Conservation (phyloP, 2,888 invertebrate species). For the Rhyacophila evoluta region DNA sequence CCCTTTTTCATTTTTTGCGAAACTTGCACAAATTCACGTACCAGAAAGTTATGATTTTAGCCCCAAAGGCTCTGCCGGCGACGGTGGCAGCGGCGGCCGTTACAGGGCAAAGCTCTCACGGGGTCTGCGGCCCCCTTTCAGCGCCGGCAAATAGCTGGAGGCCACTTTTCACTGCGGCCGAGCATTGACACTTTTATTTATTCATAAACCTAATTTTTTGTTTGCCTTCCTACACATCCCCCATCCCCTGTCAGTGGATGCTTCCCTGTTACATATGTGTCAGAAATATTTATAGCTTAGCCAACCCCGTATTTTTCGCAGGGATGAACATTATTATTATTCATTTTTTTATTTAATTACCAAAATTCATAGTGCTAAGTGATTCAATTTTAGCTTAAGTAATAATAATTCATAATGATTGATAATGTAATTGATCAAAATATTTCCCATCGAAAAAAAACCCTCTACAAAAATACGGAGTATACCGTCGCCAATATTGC, state of each 20-base stretch:
- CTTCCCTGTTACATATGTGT: slow-evolving; percentile 40
- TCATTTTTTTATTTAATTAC: no score
- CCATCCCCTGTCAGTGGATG: slow-evolving; percentile 36
- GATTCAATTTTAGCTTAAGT: no score
- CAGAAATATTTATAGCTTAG: slow-evolving; percentile 44
- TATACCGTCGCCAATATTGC: no score
- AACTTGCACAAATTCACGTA: not conserved
- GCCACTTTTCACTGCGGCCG: slow-evolving; percentile 37
- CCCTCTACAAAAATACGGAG: no score
- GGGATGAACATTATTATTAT: slow-evolving; percentile 2
- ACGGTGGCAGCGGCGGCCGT: slow-evolving; percentile 36
- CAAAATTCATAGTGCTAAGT: no score
- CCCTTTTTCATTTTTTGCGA: not conserved
- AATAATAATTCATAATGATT: no score
- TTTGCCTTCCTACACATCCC: not conserved
- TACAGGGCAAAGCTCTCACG: slow-evolving; percentile 52
- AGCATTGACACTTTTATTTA: slow-evolving; percentile 51
- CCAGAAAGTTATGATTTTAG: slow-evolving; percentile 1
- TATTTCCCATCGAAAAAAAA: no score
- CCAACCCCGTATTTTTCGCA: not conserved
- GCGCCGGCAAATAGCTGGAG: slow-evolving; percentile 38
- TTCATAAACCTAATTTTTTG: slow-evolving; percentile 54
- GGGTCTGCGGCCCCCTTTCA: not conserved
- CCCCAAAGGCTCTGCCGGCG: not conserved
- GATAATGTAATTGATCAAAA: no score